Evolutionary conservation across 2,797 vertebrate species (phyloP), one percentile per base, ranked within the genome.

Genomic region (Arrhamphus sclerolepis): DNA sequence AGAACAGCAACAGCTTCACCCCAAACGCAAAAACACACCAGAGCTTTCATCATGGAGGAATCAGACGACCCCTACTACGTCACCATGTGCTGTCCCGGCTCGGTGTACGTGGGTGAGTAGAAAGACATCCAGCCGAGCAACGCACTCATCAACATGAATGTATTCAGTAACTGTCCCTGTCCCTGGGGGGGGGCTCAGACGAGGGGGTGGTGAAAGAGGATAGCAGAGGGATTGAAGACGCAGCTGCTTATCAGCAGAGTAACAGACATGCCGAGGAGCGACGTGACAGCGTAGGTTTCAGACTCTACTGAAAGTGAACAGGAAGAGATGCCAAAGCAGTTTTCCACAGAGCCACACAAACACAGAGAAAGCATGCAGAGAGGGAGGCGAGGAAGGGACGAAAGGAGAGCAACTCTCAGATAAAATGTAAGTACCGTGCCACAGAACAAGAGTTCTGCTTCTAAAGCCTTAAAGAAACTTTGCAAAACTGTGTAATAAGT

Each of bases 21-120:
- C 20, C 47, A 34, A 24, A 54, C 46, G 58, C 69, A 70, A 49
- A 69, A 57, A 60, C 42, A 53, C 5, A 66, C 72, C 56, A 74
- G 71, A 64, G 66, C 65, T 29, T 79, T 78, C 67, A 73, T 81
- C 59, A 64, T 28, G 6, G 80, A 89, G 68, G 77, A 87, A 24
- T 57, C 75, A 59, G 88, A 89, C 34, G 82, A 79, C 50, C 79
- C 86, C n/a, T 80, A 81, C 66, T 90, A 90, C 29, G 72, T 86
- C 73, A 85, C 84, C 56, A 84, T 88, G 76, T 82, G 77, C 61
- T 75, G 80, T 72, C 86, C 88, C 1, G 83, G 83, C 9, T 84
- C 88, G 44, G 82, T 89, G 53, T 89, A 91, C 48, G 80, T 87
- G 58, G 90, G 90, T 92, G 83, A 91, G 90, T 92, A 82, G 67